Percentiles rank a stretch among this genome's conserved stretches.
These are phyloP conservation scores for Hystrix brachyura DNA, from an alignment of 2,113 vertebrate species.

Conservation along the genomic window DNA sequence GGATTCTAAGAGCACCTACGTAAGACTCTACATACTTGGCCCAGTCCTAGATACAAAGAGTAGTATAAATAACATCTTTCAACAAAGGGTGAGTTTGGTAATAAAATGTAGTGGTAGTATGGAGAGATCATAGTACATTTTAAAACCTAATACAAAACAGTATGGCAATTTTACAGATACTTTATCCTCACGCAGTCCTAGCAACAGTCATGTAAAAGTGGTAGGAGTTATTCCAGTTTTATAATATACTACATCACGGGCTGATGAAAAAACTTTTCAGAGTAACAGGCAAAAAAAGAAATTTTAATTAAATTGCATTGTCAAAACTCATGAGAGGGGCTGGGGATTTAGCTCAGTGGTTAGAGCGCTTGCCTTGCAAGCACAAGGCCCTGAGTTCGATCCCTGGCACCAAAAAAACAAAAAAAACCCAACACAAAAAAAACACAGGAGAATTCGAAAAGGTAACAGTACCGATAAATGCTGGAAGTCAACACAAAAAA, in stretches of 20 bases:
- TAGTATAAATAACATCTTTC: neutral
- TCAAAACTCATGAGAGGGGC: neutral
- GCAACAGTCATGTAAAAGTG: neutral
- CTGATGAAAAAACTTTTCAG: neutral
- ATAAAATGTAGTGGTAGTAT: neutral
- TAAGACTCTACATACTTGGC: neutral
- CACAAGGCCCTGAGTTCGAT: too few relatives aligned
- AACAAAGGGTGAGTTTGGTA: neutral
- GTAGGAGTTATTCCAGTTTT: neutral
- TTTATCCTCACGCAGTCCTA: neutral
- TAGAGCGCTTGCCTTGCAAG: too few relatives aligned
- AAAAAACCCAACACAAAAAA: too few relatives aligned
- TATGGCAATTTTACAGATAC: neutral
- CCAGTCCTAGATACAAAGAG: neutral
- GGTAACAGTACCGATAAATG: too few relatives aligned
- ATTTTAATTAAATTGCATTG: slow-evolving; percentile 14
- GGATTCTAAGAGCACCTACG: neutral
- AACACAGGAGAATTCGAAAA: too few relatives aligned
- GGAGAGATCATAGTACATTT: neutral
- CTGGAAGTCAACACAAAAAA: too few relatives aligned
- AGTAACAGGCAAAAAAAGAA: neutral
- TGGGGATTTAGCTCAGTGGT: too few relatives aligned
- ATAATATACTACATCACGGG: neutral
- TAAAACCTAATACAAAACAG: neutral
- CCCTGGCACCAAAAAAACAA: too few relatives aligned